Evolutionary conservation across 2,113 vertebrate species (phyloP).

Genomic region (Blennius ocellaris): DNA sequence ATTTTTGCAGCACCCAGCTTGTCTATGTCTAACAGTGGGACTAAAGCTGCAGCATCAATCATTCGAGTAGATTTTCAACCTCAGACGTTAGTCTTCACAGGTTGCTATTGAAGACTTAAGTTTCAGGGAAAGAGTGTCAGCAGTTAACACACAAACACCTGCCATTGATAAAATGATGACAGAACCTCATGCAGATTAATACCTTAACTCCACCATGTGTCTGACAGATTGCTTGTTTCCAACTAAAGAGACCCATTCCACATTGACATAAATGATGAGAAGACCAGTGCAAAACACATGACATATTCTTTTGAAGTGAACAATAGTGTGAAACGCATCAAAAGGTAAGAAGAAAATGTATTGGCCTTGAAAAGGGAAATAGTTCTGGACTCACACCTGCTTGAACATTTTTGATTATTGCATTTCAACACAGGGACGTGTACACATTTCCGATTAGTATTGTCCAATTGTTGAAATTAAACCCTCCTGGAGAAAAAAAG

Average conservation of each 20-base stretch:
- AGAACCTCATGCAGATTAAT: constrained; percentile 23
- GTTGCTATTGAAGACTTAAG: constrained; percentile 25
- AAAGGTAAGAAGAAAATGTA: constrained; percentile 12
- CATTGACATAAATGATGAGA: constrained; percentile 29
- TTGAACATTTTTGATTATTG: too few relatives aligned
- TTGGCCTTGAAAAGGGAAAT: constrained; percentile 6
- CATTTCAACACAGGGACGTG: too few relatives aligned
- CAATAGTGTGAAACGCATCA: constrained; percentile 27
- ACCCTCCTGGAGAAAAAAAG: neutral
- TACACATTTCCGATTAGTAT: too few relatives aligned
- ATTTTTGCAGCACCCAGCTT: constrained; percentile 7
- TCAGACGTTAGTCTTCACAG: constrained; percentile 23
- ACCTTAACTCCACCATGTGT: constrained; percentile 28
- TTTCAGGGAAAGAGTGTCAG: neutral
- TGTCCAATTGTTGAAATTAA: constrained; percentile 2
- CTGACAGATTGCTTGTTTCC: constrained; percentile 33
- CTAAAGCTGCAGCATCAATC: constrained; percentile 41
- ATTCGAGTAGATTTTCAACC: constrained; percentile 35
- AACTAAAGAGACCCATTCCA: constrained; percentile 18
- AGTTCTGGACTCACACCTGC: neutral
- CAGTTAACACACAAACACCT: constrained; percentile 28
- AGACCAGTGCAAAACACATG: constrained; percentile 6
- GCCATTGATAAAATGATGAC: constrained; percentile 42
- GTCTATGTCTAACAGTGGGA: constrained; percentile 43
- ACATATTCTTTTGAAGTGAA: constrained; percentile 35